Percentiles rank a stretch among this genome's conserved stretches.
Evolutionary conservation across 2,888 invertebrate genomes (phyloP).

Genomic region (Synergus itoensis): DNA sequence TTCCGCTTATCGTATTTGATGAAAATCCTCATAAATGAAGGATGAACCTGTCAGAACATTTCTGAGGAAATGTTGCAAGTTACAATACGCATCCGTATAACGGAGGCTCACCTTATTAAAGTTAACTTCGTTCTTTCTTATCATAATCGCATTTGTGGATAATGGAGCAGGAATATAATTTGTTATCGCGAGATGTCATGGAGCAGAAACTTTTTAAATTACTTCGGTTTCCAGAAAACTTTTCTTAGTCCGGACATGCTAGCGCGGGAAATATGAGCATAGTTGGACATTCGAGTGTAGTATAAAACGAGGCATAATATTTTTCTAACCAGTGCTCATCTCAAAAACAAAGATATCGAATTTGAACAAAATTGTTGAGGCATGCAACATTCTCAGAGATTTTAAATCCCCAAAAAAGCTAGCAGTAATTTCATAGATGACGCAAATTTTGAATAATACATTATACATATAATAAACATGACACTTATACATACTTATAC

Average conservation of each 20-base stretch:
- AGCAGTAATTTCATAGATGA: no score
- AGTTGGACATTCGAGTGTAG: constrained; percentile 67
- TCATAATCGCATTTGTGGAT: constrained; percentile 78
- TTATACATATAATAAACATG: no score
- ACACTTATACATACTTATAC: no score
- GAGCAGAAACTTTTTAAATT: constrained; percentile 77
- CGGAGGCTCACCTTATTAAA: constrained; percentile 55
- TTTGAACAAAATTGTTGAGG: neutral
- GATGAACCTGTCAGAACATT: neutral
- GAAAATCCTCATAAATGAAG: neutral
- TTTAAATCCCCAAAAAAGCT: neutral
- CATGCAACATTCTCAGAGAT: neutral
- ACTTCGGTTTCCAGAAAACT: constrained; percentile 73
- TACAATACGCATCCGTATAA: constrained; percentile 46
- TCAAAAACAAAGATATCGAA: neutral
- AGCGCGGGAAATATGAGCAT: constrained; percentile 68
- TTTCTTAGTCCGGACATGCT: constrained; percentile 58
- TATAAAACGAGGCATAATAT: constrained; percentile 48
- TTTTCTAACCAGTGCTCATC: constrained; percentile 41
- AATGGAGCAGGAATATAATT: constrained; percentile 77
- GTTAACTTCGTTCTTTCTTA: constrained; percentile 73
- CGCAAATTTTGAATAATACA: no score
- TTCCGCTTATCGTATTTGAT: neutral
- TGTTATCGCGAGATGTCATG: constrained; percentile 77
- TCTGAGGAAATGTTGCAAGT: neutral